phyloP scores from a whole-genome alignment of 2,113 vertebrate genomes.

The Anguilla rostrata region DNA sequence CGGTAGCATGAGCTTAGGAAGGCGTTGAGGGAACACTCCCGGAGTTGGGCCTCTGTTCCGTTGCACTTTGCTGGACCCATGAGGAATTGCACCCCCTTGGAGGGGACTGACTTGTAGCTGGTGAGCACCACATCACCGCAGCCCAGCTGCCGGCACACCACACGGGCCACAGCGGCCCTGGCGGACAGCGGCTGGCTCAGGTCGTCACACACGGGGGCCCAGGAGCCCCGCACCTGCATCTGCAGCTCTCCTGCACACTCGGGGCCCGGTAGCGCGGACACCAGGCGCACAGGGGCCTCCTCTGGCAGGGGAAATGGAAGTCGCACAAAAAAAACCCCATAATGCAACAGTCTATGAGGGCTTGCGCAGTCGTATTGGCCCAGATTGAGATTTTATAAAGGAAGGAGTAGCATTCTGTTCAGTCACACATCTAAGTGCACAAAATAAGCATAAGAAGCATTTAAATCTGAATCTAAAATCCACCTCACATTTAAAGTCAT shows the following conservation, averaged over 20 bases:
- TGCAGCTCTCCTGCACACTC: neutral
- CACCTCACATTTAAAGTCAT: neutral
- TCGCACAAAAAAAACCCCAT: neutral
- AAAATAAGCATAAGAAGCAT: too few species aligned
- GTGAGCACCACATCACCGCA: neutral
- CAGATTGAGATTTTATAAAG: neutral
- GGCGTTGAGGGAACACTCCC: neutral
- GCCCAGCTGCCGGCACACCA: slow-evolving; percentile 11
- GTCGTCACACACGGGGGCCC: neutral
- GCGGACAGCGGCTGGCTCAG: rapidly evolving
- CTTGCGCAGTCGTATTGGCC: neutral
- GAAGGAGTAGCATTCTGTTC: too few species aligned
- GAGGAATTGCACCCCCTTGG: neutral
- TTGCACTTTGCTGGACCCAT: slow-evolving; percentile 3
- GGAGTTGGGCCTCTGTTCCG: neutral
- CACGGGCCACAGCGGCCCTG: neutral
- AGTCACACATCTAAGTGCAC: too few species aligned
- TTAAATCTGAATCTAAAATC: too few species aligned
- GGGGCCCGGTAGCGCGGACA: neutral
- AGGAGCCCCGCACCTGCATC: neutral
- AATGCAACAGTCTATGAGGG: neutral
- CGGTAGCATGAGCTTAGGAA: neutral
- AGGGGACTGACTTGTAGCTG: neutral
- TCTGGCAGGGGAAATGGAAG: neutral
- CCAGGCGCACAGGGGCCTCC: slow-evolving; percentile 5